These are phyloP conservation scores for Dynastes grantii DNA, from an alignment of 2,888 invertebrate species.

Conservation along the genomic window DNA sequence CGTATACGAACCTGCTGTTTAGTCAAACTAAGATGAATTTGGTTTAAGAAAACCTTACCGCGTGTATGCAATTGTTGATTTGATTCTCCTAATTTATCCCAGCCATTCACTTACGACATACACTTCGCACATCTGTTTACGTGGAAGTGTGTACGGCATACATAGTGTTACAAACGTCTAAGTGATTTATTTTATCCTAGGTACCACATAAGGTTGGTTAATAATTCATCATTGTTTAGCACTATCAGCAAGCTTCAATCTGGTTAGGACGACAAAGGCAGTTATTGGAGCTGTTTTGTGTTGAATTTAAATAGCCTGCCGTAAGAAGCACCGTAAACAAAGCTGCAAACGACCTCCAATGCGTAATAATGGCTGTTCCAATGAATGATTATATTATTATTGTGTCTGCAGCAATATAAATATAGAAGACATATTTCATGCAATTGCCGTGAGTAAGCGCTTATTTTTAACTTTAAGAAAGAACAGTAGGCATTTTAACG, in stretches of 20 bases:
- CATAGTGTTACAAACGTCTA: neutral
- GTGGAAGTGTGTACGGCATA: neutral
- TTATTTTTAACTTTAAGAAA: too few relatives aligned
- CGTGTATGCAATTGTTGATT: too few relatives aligned
- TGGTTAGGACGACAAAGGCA: conserved; percentile 1
- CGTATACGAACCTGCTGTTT: too few relatives aligned
- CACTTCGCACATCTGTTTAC: neutral
- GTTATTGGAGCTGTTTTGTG: neutral
- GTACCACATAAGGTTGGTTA: neutral
- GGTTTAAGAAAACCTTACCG: too few relatives aligned
- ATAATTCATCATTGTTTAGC: conserved; percentile 30
- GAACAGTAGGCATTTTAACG: too few relatives aligned
- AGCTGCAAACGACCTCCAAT: neutral
- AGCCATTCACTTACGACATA: too few relatives aligned
- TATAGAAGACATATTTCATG: too few relatives aligned
- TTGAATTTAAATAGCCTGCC: neutral
- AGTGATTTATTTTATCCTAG: neutral
- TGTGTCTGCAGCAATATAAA: too few relatives aligned
- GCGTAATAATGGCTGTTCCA: neutral
- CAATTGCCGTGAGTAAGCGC: neutral
- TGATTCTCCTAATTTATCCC: too few relatives aligned
- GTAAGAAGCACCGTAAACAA: neutral
- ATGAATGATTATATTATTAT: neutral
- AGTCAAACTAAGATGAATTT: too few relatives aligned
- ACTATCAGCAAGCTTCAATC: neutral